Evolutionary conservation across 2,797 vertebrate genomes (phyloP).

Genomic region (Apodemus agrarius): DNA sequence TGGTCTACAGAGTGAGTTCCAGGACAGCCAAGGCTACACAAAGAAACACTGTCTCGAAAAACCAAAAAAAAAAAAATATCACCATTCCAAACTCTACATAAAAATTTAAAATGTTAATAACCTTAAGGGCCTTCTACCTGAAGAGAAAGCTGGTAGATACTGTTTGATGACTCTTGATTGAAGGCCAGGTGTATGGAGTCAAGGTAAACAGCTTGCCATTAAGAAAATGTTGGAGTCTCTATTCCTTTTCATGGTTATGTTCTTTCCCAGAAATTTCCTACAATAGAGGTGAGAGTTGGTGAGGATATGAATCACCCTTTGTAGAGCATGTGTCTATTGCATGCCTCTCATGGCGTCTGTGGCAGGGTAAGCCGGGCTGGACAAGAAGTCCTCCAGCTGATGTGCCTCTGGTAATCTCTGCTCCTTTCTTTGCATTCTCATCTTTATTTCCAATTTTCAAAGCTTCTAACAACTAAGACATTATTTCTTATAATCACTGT

Average conservation of each 20-base stretch:
- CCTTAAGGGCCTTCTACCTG: not conserved
- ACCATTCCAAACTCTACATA: not conserved
- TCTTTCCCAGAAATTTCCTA: not conserved
- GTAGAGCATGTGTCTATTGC: not conserved
- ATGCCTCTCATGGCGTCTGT: too few species aligned
- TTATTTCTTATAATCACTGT: not conserved
- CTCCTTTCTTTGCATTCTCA: not conserved
- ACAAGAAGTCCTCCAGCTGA: not conserved
- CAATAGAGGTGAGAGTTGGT: not conserved
- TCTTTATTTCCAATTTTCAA: not conserved
- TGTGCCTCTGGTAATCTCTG: not conserved
- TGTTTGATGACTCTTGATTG: not conserved
- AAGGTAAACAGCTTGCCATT: not conserved
- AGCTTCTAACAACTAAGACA: not conserved
- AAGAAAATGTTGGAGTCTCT: not conserved
- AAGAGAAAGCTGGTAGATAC: not conserved
- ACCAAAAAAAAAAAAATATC: too few species aligned
- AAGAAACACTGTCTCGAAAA: too few species aligned
- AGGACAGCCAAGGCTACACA: too few species aligned
- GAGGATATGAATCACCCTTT: not conserved
- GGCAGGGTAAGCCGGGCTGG: too few species aligned
- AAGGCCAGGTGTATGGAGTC: fast-evolving
- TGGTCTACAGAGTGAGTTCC: too few species aligned
- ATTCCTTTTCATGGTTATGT: not conserved
- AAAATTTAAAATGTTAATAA: not conserved